Evolutionary conservation across 1,140 invertebrate species (phyloP), one percentile per base, ranked within the genome.

Genomic region (Drosophila tsacasi): DNA sequence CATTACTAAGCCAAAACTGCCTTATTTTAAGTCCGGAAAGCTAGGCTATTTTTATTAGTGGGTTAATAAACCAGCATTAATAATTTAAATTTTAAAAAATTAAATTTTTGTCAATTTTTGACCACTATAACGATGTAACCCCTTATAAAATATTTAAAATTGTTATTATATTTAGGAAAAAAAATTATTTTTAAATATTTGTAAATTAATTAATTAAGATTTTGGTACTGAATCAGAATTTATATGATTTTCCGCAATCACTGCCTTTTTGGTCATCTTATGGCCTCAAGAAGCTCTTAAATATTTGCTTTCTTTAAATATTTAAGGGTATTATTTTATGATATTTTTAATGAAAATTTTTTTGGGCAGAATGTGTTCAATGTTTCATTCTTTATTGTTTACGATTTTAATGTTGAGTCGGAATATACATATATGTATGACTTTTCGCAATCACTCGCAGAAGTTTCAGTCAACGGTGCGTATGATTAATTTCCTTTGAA

Each of bases 311-410:
- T 5, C 5, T 44, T 0, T 42, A 32, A 32, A 9, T 10, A 32
- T 32, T 32, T 10, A 32, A n/a, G n/a, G n/a, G n/a, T n/a, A n/a
- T 6, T 35, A 5, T 37, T 37, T n/a, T 3, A 8, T 0, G 17
- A 4, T n/a, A 0, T 9, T 42, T n/a, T 9, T n/a, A 0, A n/a
- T 10, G 1, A n/a, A 8, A 40, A 12, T 32, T 3, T 0, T 0
- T 32, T 8, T 32, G 30, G 30, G 8, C 27, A 7, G 7, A 30
- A 2, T 32, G 12, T 9, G 0, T 19, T 21, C 5, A 12, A 15
- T 23, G 7, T 15, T 47, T 47, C 8, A 15, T 23, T 23, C 13
- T 3, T 23, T 23, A 47, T 15, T 15, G 10, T 1, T 15, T 15
- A 0, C 0, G 9, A 23, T 47, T 23, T 15, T 47, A 47, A 3